phyloP scores from a whole-genome alignment of 2,888 invertebrate genomes.

The Caenorhabditis uteleia region DNA sequence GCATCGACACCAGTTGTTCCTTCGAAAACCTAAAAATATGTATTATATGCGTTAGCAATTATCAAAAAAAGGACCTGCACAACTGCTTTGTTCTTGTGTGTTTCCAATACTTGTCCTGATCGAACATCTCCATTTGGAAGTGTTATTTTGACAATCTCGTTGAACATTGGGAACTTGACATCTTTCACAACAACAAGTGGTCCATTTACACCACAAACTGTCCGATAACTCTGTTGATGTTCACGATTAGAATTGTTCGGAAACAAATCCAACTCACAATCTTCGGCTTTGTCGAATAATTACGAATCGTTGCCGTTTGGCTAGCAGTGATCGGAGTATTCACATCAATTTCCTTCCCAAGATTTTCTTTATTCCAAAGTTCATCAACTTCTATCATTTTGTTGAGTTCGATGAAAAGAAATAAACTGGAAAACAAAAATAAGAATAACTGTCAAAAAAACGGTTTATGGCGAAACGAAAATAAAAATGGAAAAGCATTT shows the following conservation, averaged over 20 bases:
- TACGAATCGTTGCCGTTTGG: conserved; percentile 74
- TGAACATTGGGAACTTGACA: conserved; percentile 98
- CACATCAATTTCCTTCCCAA: conserved; percentile 32
- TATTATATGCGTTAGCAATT: neutral
- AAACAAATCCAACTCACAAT: conserved; percentile 8
- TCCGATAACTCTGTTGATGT: conserved; percentile 79
- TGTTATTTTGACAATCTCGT: conserved; percentile 93
- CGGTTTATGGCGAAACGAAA: no score
- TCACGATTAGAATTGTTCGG: neutral
- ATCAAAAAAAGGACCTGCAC: conserved; percentile 74
- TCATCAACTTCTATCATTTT: conserved; percentile 1
- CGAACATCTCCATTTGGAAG: conserved; percentile 91
- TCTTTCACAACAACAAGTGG: conserved; percentile 97
- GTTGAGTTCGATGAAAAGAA: no score
- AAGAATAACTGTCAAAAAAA: no score
- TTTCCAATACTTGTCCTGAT: conserved; percentile 93
- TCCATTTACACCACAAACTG: conserved; percentile 98
- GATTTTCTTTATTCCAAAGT: neutral
- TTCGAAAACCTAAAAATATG: conserved; percentile 81
- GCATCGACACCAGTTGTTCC: conserved; percentile 99
- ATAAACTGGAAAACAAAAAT: no score
- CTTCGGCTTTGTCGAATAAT: conserved; percentile 94
- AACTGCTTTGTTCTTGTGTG: conserved; percentile 95
- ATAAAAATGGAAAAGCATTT: no score
- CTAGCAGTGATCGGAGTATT: conserved; percentile 38